Percentiles rank a stretch among this genome's conserved stretches.
These are phyloP conservation scores for Peromyscus aztecus DNA, from an alignment of 2,797 vertebrate species.

Conservation along the genomic window DNA sequence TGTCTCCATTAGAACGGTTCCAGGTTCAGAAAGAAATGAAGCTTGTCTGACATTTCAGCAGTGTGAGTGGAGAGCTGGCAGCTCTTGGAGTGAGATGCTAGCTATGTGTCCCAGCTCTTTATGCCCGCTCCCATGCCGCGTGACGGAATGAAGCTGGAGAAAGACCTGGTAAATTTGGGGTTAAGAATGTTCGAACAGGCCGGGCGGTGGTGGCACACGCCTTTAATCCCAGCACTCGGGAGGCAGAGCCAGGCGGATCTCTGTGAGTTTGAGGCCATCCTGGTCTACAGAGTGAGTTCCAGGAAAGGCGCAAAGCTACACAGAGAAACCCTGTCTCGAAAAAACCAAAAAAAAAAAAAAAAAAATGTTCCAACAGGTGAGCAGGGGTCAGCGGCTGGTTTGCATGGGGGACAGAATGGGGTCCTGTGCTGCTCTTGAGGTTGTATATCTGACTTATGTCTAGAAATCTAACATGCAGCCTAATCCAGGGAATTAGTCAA, in stretches of 20 bases:
- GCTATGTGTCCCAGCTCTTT: background rate
- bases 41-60: background rate
- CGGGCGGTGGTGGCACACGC: too few species aligned
- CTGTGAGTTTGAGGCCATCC: too few species aligned
- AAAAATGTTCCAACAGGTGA: too few species aligned
- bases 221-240: too few species aligned
- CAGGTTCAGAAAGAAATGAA: conserved; percentile 56
- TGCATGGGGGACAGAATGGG: background rate
- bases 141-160: conserved; percentile 41
- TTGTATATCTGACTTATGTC: background rate
- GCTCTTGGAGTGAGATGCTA: conserved; percentile 41
- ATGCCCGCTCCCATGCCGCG: background rate
- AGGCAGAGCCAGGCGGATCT: too few species aligned
- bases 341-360: too few species aligned
- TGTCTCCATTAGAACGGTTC: conserved; percentile 81
- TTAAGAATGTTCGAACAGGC: conserved; percentile 19
- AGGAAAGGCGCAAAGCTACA: too few species aligned
- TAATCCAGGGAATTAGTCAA: background rate
- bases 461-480: background rate
- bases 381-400: background rate
- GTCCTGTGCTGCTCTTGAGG: background rate
- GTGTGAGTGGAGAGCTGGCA: conserved; percentile 24
- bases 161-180: background rate
- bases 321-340: too few species aligned
- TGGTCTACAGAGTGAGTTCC: too few species aligned